phyloP scores from a whole-genome alignment of 2,888 invertebrate species.

The Lottia gigantea region DNA sequence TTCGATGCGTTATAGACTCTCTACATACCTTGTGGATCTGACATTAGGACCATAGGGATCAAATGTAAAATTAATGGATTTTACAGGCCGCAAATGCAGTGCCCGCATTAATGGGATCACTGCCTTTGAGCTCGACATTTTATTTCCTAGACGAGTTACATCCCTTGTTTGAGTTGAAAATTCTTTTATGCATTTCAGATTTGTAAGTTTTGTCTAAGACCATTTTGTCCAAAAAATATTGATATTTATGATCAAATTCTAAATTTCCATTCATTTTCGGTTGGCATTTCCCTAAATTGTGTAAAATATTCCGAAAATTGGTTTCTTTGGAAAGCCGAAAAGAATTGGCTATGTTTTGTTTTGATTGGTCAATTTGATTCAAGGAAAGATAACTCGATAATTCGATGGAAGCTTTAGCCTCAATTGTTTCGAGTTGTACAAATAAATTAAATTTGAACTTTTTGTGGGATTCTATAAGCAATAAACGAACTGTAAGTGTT shows the following conservation, averaged over 20 bases:
- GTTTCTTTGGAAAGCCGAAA: too few species aligned
- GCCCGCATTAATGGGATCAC: constrained; percentile 10
- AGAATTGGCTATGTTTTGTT: too few species aligned
- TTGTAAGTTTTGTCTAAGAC: too few species aligned
- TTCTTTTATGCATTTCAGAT: too few species aligned
- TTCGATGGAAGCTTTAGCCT: constrained; percentile 54
- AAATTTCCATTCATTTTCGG: too few species aligned
- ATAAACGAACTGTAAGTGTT: constrained; percentile 25
- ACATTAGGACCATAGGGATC: constrained; percentile 42
- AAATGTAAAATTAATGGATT: constrained; percentile 42
- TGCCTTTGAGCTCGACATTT: not conserved
- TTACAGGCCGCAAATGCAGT: constrained; percentile 35
- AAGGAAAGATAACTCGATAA: constrained; percentile 29
- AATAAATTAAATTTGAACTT: constrained; percentile 55
- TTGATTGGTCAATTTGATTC: constrained; percentile 18
- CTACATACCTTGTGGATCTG: constrained; percentile 38
- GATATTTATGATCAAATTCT: too few species aligned
- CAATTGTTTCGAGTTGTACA: constrained; percentile 54
- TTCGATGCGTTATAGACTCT: too few species aligned
- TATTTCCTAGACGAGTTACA: too few species aligned
- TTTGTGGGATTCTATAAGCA: constrained; percentile 48
- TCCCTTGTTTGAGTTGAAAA: too few species aligned
- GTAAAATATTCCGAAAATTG: too few species aligned
- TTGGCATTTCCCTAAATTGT: too few species aligned
- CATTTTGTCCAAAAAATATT: too few species aligned